Conservation (phyloP, 2,888 invertebrate species). For the Caenorhabditis uteleia region DNA sequence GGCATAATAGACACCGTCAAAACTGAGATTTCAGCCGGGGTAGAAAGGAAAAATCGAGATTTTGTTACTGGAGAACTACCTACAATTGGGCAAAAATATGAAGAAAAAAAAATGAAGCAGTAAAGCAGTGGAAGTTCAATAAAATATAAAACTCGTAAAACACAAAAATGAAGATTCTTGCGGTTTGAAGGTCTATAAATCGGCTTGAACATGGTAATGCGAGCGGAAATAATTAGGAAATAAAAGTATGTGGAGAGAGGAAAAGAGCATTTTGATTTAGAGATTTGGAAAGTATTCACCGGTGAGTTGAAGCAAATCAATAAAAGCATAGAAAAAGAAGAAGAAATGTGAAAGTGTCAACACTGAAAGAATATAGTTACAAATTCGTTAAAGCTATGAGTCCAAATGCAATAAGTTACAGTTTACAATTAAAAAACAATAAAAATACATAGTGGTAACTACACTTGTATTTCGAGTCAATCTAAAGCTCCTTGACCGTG, state of each 20-base stretch:
- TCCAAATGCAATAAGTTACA: no score
- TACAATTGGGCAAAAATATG: no score
- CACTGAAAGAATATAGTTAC: no score
- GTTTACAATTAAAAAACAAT: no score
- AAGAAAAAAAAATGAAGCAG: constrained; percentile 10
- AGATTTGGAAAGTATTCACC: not conserved
- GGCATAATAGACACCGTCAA: not conserved
- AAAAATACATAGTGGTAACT: no score
- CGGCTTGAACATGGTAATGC: not conserved
- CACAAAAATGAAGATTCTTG: constrained; percentile 6
- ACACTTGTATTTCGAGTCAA: constrained; percentile 3
- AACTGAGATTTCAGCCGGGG: not conserved
- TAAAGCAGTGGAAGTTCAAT: constrained; percentile 6
- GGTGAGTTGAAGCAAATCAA: constrained; percentile 2
- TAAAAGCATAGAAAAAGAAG: not conserved
- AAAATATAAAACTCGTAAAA: constrained; percentile 14
- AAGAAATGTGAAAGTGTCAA: constrained; percentile 2
- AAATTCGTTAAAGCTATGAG: no score
- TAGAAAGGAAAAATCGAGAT: no score
- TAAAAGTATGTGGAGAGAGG: not conserved
- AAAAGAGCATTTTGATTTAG: no score
- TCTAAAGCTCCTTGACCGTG: constrained; percentile 56
- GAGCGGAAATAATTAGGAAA: not conserved
- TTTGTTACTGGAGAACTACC: no score
- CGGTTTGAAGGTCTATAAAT: not conserved